Conservation (phyloP, 1,140 invertebrate genomes). For the Halesus radiatus region DNA sequence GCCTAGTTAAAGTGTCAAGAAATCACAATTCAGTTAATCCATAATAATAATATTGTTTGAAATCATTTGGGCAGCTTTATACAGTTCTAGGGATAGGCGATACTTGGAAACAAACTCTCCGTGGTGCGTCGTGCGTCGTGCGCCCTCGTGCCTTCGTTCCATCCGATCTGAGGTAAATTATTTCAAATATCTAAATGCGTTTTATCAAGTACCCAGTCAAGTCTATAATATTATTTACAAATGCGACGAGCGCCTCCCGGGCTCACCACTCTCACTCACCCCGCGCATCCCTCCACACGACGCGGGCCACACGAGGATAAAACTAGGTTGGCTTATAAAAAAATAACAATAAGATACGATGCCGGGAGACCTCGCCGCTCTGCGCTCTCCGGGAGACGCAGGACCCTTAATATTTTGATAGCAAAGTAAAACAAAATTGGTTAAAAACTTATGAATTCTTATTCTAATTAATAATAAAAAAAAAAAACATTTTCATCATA, state of each 20-base stretch:
- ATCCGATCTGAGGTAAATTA: conserved; percentile 28
- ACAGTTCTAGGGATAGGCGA: conserved; percentile 1
- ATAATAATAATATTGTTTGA: conserved; percentile 31
- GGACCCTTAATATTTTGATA: neutral
- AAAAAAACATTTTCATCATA: conserved; percentile 16
- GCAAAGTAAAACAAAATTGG: conserved; percentile 22
- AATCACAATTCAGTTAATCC: conserved; percentile 40
- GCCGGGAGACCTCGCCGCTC: neutral
- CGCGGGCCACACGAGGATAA: neutral
- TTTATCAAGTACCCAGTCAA: conserved; percentile 41
- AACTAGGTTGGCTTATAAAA: conserved; percentile 26
- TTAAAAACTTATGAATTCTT: conserved; percentile 37
- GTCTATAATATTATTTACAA: conserved; percentile 39
- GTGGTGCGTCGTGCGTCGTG: no score
- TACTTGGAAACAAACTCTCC: no score
- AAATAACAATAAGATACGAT: conserved; percentile 30
- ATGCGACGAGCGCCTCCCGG: neutral
- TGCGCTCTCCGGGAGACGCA: neutral
- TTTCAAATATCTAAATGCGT: conserved; percentile 46
- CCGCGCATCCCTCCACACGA: no score
- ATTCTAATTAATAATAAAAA: conserved; percentile 34
- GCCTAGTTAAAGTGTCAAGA: conserved; percentile 25
- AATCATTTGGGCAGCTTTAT: conserved; percentile 26
- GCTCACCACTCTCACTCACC: neutral
- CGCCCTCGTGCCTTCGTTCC: neutral